These are phyloP conservation scores for Orbicella faveolata DNA, from an alignment of 64 coral and sea anemone species.

Conservation along the genomic window DNA sequence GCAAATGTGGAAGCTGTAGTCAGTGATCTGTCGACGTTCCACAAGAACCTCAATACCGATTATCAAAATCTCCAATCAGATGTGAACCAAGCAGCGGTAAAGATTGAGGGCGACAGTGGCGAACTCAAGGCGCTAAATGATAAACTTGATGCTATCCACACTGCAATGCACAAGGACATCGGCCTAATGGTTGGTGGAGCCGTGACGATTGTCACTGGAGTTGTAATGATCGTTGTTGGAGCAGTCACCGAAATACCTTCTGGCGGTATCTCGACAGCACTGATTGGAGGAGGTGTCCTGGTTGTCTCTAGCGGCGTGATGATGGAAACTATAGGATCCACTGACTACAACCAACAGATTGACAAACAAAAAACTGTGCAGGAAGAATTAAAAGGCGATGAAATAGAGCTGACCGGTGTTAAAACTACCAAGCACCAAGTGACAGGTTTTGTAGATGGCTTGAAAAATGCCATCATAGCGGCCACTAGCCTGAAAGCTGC, in stretches of 20 bases:
- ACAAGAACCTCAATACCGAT: constrained; percentile 46
- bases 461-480: constrained; percentile 33
- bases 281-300: constrained; percentile 41
- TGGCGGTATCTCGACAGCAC: constrained; percentile 19
- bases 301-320: not conserved
- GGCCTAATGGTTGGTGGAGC: constrained; percentile 59
- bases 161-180: constrained; percentile 47
- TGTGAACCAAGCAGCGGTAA: constrained; percentile 25
- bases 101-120: constrained; percentile 46
- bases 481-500: constrained; percentile 36
- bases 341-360: constrained; percentile 36
- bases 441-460: constrained; percentile 18
- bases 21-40: constrained; percentile 41
- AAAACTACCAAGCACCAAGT: constrained; percentile 42
- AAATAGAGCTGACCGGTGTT: constrained; percentile 31
- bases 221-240: constrained; percentile 24
- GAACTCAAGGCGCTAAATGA: constrained; percentile 16
- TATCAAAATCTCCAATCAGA: constrained; percentile 36
- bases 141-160: constrained; percentile 4
- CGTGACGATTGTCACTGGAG: not conserved
- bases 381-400: not conserved
- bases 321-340: constrained; percentile 26
- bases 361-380: not conserved
- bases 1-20: constrained; percentile 43
- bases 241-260: constrained; percentile 42